A percentile compares a stretch with the other conserved stretches of the same genome.
Conservation (phyloP, 2,888 invertebrate genomes). For the Stictocephala bisonia region DNA sequence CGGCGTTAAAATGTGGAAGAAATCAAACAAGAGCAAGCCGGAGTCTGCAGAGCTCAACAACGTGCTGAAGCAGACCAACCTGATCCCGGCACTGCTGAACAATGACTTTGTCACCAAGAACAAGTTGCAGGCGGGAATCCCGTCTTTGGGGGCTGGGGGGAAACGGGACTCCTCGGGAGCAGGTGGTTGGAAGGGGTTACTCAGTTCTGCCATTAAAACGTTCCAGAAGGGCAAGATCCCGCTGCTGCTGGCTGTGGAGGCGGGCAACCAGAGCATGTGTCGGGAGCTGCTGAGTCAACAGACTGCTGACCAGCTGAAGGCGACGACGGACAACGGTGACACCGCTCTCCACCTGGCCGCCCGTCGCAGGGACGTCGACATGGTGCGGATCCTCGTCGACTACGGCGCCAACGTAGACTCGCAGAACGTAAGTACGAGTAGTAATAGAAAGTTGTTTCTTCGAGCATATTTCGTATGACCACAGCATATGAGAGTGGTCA, state of each 20-base stretch:
- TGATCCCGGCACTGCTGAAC: constrained; percentile 26
- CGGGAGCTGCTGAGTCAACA: constrained; percentile 90
- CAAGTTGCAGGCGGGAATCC: constrained; percentile 59
- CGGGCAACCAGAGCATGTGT: constrained; percentile 95
- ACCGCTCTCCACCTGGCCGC: constrained; percentile 95
- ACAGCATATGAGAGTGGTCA: no score
- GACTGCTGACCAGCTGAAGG: constrained; percentile 88
- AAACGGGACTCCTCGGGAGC: constrained; percentile 56
- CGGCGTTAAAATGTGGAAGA: constrained; percentile 26
- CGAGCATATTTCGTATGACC: no score
- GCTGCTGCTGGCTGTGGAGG: constrained; percentile 91
- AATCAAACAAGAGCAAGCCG: neutral
- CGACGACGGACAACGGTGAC: constrained; percentile 88
- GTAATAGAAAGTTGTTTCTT: no score
- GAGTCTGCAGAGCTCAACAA: neutral
- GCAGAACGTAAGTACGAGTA: constrained; percentile 80
- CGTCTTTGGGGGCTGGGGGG: constrained; percentile 31
- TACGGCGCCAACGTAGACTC: constrained; percentile 92
- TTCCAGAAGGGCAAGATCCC: constrained; percentile 94
- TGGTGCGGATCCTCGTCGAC: constrained; percentile 92
- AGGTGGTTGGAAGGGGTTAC: constrained; percentile 52
- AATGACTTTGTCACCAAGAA: constrained; percentile 59
- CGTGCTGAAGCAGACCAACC: constrained; percentile 7
- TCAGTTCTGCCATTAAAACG: constrained; percentile 54
- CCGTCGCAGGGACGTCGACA: constrained; percentile 91